phyloP scores from a whole-genome alignment of 1,140 invertebrate species.

The Antheraea pernyi region DNA sequence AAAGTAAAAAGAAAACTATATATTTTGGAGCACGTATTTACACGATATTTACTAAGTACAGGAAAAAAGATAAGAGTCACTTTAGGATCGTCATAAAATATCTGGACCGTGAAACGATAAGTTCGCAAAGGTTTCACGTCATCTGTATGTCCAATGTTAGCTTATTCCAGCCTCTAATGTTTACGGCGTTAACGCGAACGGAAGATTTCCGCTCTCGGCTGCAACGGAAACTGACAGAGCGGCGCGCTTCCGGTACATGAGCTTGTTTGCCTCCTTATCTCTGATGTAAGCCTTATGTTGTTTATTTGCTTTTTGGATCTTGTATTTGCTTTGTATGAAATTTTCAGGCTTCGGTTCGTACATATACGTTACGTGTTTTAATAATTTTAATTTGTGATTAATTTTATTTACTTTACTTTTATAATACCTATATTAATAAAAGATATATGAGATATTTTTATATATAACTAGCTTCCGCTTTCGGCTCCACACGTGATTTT shows the following conservation, averaged over 20 bases:
- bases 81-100: neutral
- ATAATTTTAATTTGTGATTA: too few relatives aligned
- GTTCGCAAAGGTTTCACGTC: neutral
- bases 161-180: constrained; percentile 23
- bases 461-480: too few relatives aligned
- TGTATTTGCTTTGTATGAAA: constrained; percentile 28
- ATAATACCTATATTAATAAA: too few relatives aligned
- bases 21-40: neutral
- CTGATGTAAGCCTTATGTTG: constrained; percentile 14
- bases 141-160: constrained; percentile 13
- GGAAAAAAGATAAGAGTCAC: neutral
- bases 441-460: too few relatives aligned
- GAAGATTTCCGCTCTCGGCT: constrained; percentile 42
- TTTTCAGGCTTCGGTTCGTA: constrained; percentile 4
- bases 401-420: too few relatives aligned
- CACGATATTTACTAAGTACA: neutral
- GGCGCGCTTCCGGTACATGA: constrained; percentile 42
- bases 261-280: constrained; percentile 48
- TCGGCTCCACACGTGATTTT: too few relatives aligned
- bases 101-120: constrained; percentile 13
- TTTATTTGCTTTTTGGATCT: constrained; percentile 37
- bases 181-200: constrained; percentile 44
- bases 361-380: neutral
- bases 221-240: constrained; percentile 47
- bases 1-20: neutral